Percentiles rank a stretch among this genome's conserved stretches.
phyloP scores from a whole-genome alignment of 64 coral and sea anemone species.

The Pachyseris speciosa region DNA sequence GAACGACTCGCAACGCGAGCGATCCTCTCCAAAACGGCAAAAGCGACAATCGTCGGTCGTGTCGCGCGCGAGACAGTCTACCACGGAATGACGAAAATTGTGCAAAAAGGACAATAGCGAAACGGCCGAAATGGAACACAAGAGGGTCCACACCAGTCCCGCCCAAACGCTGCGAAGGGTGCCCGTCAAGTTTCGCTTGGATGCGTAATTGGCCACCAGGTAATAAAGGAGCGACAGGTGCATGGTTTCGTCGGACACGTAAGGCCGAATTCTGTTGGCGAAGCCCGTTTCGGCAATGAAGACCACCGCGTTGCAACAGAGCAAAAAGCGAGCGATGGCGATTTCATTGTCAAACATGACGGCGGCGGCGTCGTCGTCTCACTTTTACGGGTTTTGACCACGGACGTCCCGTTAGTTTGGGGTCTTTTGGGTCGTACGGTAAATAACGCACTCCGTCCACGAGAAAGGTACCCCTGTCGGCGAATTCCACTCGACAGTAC shows the following conservation, averaged over 20 bases:
- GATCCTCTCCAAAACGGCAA: not conserved
- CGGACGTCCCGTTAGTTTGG: not conserved
- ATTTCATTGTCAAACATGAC: not conserved
- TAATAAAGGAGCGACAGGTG: not conserved
- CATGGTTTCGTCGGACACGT: conserved; percentile 2
- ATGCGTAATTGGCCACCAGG: not conserved
- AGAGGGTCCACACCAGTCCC: not conserved
- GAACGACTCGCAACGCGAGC: not conserved
- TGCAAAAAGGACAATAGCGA: not conserved
- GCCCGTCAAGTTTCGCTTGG: not conserved
- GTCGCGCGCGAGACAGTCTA: not conserved
- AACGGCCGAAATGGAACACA: not conserved
- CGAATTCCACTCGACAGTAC: not conserved
- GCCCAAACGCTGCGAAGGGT: not conserved
- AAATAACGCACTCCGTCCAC: not conserved
- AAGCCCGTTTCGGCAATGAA: not conserved
- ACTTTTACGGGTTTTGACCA: not conserved
- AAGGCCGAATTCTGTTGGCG: not conserved
- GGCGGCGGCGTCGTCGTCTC: not conserved
- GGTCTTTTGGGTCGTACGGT: not conserved
- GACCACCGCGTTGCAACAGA: not conserved
- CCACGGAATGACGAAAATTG: not conserved
- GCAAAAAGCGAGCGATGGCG: not conserved
- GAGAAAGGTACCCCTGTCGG: not conserved
- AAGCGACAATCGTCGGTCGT: not conserved